Base-by-base conservation (phyloP, 2,888 invertebrate genomes). In the Macroteleia sp. region DNA sequence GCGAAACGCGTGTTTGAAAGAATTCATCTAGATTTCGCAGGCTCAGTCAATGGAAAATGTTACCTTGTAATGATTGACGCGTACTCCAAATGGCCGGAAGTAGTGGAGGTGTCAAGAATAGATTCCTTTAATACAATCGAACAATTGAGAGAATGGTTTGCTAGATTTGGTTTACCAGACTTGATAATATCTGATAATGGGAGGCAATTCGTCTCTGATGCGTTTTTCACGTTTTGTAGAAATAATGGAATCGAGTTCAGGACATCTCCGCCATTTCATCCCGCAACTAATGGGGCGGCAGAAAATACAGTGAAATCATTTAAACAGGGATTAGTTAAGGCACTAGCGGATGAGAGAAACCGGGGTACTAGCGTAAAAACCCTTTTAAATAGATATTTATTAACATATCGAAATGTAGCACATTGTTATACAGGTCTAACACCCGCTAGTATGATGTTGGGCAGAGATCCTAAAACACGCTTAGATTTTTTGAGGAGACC, bases 41-140 rank as follows among this genome's bases (percentile, higher is more conserved):
- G 80, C 1, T 81, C 80, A 25, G 48, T 80, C 1, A 44, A 77
- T 16, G 79, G 70, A 0, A 76, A 62, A 17, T 70, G 59, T 69
- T 81, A 79, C 59, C 44, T 84, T 12, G 3, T 84, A 1, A 36
- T 85, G 5, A 56, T 80, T 0, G 83, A 83, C 36, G 57, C 80
- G 9, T 78, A 66, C 32, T 81, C 78, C 0, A 82, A 82, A 30
- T 82, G 82, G 83, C 61, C 80, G 6, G 6, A 25, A 6, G 17
- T 39, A 14, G 39, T 17, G 39, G 61, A 66, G 2, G 75, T 85
- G 80, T 6, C 10, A 1, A 39, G 57, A 14, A 78, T 66, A 0
- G 71, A 76, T 17, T 46, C 81, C 0, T 30, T 56, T 36, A 22
- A 5, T 0, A 80, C 80, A 0, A 69, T 80, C 1, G 44, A 62